Conservation (phyloP, 1,140 invertebrate species). For the Drosophila oshimai region DNA sequence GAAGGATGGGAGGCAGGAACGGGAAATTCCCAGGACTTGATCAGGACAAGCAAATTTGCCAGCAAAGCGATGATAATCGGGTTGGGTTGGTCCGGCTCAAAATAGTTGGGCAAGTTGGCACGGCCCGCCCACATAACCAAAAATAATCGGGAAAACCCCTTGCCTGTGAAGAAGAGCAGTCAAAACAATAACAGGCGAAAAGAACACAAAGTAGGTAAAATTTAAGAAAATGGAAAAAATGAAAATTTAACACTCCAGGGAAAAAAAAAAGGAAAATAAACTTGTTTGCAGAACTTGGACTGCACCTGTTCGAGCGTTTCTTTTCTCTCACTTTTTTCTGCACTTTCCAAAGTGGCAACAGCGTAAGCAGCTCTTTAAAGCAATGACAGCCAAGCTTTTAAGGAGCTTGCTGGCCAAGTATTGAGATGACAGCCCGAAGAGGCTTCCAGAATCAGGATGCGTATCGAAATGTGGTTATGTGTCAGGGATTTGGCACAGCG, state of each 20-base stretch:
- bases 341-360: slow-evolving; percentile 39
- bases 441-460: not conserved
- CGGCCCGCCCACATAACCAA: slow-evolving; percentile 13
- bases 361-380: slow-evolving; percentile 10
- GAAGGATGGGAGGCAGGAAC: too few species aligned
- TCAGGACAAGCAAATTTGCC: slow-evolving; percentile 62
- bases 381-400: slow-evolving; percentile 11
- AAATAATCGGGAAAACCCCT: slow-evolving; percentile 21
- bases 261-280: not conserved
- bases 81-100: slow-evolving; percentile 9
- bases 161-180: slow-evolving; percentile 11
- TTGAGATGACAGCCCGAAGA: slow-evolving; percentile 4
- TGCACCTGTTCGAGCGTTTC: slow-evolving; percentile 1
- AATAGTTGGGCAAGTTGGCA: slow-evolving; percentile 38
- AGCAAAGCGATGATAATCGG: slow-evolving; percentile 55
- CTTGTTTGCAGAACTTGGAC: slow-evolving; percentile 2
- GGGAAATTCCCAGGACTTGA: slow-evolving; percentile 45
- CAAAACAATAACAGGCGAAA: slow-evolving; percentile 40
- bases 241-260: not conserved
- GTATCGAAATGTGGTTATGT: not conserved
- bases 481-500: not conserved
- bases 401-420: slow-evolving; percentile 15
- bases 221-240: not conserved
- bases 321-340: not conserved
- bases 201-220: not conserved